phyloP scores from a whole-genome alignment of 2,888 invertebrate species.

The Caenorhabditis sp. region DNA sequence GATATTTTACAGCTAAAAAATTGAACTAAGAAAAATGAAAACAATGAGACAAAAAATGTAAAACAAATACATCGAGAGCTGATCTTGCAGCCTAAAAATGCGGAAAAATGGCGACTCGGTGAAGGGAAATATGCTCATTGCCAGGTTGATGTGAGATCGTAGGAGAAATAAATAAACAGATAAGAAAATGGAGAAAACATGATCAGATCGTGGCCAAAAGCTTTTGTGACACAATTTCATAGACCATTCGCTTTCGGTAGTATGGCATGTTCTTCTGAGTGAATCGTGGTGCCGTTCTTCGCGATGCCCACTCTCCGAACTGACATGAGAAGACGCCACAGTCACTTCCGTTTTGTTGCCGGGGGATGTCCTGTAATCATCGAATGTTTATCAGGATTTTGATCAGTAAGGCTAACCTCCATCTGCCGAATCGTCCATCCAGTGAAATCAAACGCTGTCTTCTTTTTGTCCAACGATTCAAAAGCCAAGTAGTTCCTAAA shows the following conservation, averaged over 20 bases:
- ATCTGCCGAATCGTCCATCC: slow-evolving; percentile 84
- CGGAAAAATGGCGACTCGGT: no score
- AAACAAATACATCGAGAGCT: no score
- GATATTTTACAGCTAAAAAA: no score
- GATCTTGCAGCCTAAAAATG: no score
- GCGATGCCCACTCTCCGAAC: slow-evolving; percentile 93
- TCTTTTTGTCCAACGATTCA: slow-evolving; percentile 93
- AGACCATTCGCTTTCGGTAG: slow-evolving; percentile 92
- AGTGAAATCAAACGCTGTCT: slow-evolving; percentile 87
- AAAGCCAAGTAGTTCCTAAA: slow-evolving; percentile 88
- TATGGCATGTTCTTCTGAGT: slow-evolving; percentile 94
- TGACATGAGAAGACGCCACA: slow-evolving; percentile 98
- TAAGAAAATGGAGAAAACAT: no score
- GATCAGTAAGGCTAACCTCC: slow-evolving; percentile 61
- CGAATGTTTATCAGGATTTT: slow-evolving; percentile 36
- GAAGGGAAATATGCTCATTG: no score
- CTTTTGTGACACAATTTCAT: slow-evolving; percentile 90
- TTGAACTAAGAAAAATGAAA: no score
- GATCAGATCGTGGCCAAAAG: slow-evolving; percentile 85
- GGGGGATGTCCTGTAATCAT: slow-evolving; percentile 90
- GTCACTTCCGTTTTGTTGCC: slow-evolving; percentile 88
- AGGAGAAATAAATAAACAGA: background rate
- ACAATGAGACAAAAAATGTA: no score
- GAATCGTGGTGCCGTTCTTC: slow-evolving; percentile 90
- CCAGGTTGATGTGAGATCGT: slow-evolving; percentile 8